Evolutionary conservation across 2,888 invertebrate species (phyloP).

Genomic region (Rhagium mordax): DNA sequence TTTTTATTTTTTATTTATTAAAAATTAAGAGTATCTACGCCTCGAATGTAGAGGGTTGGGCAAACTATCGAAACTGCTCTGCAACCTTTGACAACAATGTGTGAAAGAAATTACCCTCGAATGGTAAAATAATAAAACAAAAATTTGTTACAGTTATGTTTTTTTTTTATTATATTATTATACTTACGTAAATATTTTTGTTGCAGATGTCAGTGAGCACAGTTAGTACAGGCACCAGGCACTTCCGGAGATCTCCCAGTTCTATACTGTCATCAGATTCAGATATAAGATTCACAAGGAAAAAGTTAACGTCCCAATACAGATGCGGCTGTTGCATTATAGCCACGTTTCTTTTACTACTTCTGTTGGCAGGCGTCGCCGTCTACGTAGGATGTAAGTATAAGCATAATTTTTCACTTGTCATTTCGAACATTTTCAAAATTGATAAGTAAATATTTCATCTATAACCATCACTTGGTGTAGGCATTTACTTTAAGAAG

Average conservation of each 20-base stretch:
- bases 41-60: not conserved
- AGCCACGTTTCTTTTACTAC: conserved; percentile 85
- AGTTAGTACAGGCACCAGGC: conserved; percentile 69
- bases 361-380: conserved; percentile 80
- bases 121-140: too few relatives aligned
- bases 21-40: not conserved
- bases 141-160: too few relatives aligned
- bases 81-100: too few relatives aligned
- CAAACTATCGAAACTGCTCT: too few relatives aligned
- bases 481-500: too few relatives aligned
- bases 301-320: conserved; percentile 88
- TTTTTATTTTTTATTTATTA: not conserved
- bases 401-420: too few relatives aligned
- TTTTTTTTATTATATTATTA: too few relatives aligned
- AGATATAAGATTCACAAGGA: conserved; percentile 89
- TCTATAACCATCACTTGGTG: too few relatives aligned
- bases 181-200: not conserved
- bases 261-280: conserved; percentile 90
- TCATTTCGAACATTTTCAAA: too few relatives aligned
- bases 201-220: conserved; percentile 73
- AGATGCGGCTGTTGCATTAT: conserved; percentile 91
- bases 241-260: conserved; percentile 77
- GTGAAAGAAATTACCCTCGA: too few relatives aligned
- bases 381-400: conserved; percentile 80
- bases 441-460: too few relatives aligned